Evolutionary conservation across 2,888 invertebrate genomes (phyloP), one percentile per base, ranked within the genome.

Genomic region (Thymelicus lineola): DNA sequence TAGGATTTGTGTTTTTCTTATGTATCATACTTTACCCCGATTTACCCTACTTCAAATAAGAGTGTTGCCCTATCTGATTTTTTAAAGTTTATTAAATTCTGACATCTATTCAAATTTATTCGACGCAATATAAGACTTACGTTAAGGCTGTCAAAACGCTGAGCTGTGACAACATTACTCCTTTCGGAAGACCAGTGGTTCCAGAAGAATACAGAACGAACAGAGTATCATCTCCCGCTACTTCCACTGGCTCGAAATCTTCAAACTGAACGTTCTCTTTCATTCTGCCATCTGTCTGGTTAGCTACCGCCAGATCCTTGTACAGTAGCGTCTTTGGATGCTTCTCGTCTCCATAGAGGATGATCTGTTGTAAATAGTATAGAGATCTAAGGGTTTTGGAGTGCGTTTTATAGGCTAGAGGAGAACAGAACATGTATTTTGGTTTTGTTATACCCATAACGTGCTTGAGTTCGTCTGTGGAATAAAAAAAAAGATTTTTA

Each of bases 151-250:
- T 70, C 57, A 69, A 20, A 48, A 79, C 69, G 0, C 87, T 86
- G 66, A 89, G 84, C 81, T 96, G 95, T 3, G 95, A 94, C 57
- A 96, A 82, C 86, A 94, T 91, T 0, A 96, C 96, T 35, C 95
- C 96, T 85, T 96, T 96, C 0, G 96, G 95, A 76, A 96, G 83
- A 0, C 96, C 96, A 15, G 95, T 95, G 0, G 96, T 96, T 57
- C 96, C 96, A 67, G 96, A 96, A 45, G 96, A 96, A 83, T 95
- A 96, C 72, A 96, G 90, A 77, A 96, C 88, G 17, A 85, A 77
- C 1, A 86, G 86, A 1, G 80, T 79, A 73, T 89, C 89, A 65
- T 87, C 86, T 67, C 88, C 89, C 3, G 76, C 53, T 0, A 87
- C 84, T 9, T 84, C 84, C 0, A 76, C 82, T 0, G 79, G 73